Base-by-base conservation (phyloP, 1,140 invertebrate species). In the Lutraria rhynchaena region DNA sequence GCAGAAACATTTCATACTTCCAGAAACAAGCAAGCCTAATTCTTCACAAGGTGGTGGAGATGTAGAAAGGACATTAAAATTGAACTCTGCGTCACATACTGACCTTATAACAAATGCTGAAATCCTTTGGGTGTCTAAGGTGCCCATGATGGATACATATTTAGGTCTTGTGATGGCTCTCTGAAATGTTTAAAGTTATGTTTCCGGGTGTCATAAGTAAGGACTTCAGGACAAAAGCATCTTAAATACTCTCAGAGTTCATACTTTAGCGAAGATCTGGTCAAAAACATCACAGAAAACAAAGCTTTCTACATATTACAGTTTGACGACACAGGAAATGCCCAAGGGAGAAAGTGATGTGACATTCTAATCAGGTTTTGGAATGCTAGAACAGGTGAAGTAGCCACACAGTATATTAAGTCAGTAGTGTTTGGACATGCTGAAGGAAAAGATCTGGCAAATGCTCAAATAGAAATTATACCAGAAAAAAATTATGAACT, bases 291-390 rank as follows among this genome's bases (percentile, higher is more conserved):
- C 19, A 4, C 11, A 4, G n/a, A 2, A 49, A 49, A 11, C 13
- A 51, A 31, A 15, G 13, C 5, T 49, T 19, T 49, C 13, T 71
- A 51, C 22, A 51, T 61, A 49, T 7, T 78, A 22, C 75, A 67
- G 22, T 78, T 55, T 51, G 61, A 78, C 69, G 75, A 78, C 46
- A 78, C 61, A 69, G 75, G 61, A 7, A 78, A 51, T 69, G 63
- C 63, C 5, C 61, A 78, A 61, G 46, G 24, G 19, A 65, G 37
- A n/a, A 78, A 78, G 44, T 61, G 69, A 29, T 76, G 58, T 53
- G 58, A 76, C 29, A 35, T 76, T 49, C 31, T 76, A 24, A 13
- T 76, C 19, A 3, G 57, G 31, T 63, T 51, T n/a, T 76, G 74
- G 74, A 57, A 35, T 46, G 29, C 9, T 24, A 9, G 65, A 35